These are phyloP conservation scores for Amphipyra tragopoginis DNA, from an alignment of 2,888 invertebrate genomes.

Conservation along the genomic window DNA sequence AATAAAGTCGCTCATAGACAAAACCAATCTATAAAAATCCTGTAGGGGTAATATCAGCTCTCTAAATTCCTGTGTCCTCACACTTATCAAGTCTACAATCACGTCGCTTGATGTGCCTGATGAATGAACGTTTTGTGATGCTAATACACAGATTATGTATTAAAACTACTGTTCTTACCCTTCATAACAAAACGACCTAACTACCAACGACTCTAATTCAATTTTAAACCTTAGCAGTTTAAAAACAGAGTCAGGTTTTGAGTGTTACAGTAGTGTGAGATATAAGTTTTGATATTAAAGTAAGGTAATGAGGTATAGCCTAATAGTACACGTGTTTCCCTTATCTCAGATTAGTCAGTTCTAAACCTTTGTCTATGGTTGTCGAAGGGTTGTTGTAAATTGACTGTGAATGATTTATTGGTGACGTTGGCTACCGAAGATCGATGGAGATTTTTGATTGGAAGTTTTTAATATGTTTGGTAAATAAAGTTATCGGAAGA, in stretches of 20 bases:
- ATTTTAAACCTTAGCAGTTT: conserved; percentile 19
- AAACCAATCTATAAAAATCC: neutral
- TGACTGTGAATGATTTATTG: conserved; percentile 85
- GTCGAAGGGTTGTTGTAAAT: conserved; percentile 76
- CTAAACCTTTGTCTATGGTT: conserved; percentile 59
- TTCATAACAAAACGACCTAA: conserved; percentile 21
- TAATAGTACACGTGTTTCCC: conserved; percentile 81
- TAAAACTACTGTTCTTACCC: conserved; percentile 72
- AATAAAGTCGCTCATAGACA: too few species aligned
- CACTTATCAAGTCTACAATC: conserved; percentile 79
- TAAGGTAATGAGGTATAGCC: conserved; percentile 73
- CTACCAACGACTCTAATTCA: neutral
- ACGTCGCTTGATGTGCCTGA: conserved; percentile 80
- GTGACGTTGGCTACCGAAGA: conserved; percentile 68
- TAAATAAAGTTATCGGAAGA: conserved; percentile 4
- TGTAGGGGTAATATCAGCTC: conserved; percentile 64
- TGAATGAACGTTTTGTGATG: conserved; percentile 89
- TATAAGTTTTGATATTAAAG: conserved; percentile 16
- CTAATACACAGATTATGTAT: conserved; percentile 83
- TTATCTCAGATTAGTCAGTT: conserved; percentile 80
- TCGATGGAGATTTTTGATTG: conserved; percentile 43
- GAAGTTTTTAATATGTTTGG: conserved; percentile 48
- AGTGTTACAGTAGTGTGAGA: neutral
- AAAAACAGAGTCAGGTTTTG: conserved; percentile 13
- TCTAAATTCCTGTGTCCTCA: conserved; percentile 59